Evolutionary conservation across 2,797 vertebrate genomes (phyloP), one percentile per base, ranked within the genome.

Genomic region (Orestias chungarensis): DNA sequence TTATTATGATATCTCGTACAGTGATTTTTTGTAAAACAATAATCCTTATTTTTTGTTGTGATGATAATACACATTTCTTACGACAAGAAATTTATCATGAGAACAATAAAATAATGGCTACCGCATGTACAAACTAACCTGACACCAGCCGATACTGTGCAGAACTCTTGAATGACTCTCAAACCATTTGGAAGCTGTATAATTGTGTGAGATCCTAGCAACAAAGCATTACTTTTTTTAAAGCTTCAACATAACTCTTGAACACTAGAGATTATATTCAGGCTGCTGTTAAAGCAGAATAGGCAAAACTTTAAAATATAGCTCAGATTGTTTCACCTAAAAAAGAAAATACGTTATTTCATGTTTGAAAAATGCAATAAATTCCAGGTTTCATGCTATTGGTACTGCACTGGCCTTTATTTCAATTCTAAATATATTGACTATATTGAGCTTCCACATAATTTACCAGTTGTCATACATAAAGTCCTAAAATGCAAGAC

Each of bases 121-220:
- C n/a, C n/a, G n/a, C n/a, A n/a, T n/a, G n/a, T 80, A 71, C 78
- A 77, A 68, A 67, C 42, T 79, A 75, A 82, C 85, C 68, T 82
- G 81, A 88, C 85, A 72, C 42, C 31, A 52, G 67, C 68, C 31
- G 15, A 27, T 71, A 82, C 73, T 61, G 61, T 20, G 17, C 64
- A 66, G 23, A 66, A 75, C 82, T 73, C 66, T 55, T 33, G 49
- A 43, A 54, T 85, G 79, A 88, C 84, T 82, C 80, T 82, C 85
- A 84, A 72, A 86, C 79, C 75, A 79, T 73, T 81, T 86, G 78
- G 84, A 89, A 82, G 82, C 71, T 18, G 43, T 25, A 25, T 27
- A 25, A 12, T 4, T 12, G 25, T 61, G 40, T 76, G 76, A 46
- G 46, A 74, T 73, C 76, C 66, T 12, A 27, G 25, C 29, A 42